A percentile compares a stretch with the other conserved stretches of the same genome.
These are phyloP conservation scores for Apodemia duryi DNA, from an alignment of 2,888 invertebrate species.

Conservation along the genomic window DNA sequence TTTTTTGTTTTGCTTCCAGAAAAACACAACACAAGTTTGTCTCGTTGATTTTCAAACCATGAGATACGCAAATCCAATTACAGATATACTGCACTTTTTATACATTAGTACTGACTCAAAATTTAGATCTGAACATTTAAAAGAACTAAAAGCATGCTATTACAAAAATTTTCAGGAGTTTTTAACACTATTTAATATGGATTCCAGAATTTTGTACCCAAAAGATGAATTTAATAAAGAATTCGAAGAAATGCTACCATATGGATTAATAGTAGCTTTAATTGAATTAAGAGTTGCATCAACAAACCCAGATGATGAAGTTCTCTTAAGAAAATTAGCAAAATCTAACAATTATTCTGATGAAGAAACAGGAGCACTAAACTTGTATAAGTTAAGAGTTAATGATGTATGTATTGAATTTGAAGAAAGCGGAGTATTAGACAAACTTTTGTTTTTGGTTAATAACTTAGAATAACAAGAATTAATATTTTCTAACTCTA, in stretches of 20 bases:
- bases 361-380: constrained; percentile 25
- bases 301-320: constrained; percentile 24
- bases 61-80: constrained; percentile 57
- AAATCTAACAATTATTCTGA: neutral
- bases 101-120: constrained; percentile 55
- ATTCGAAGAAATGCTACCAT: constrained; percentile 45
- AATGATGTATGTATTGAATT: constrained; percentile 58
- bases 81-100: constrained; percentile 56
- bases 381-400: constrained; percentile 44
- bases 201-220: constrained; percentile 45
- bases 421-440: constrained; percentile 47
- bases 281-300: constrained; percentile 53
- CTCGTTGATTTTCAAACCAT: constrained; percentile 65
- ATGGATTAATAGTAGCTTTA: constrained; percentile 54
- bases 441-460: constrained; percentile 37
- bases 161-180: constrained; percentile 48
- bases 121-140: constrained; percentile 51
- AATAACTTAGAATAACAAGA: constrained; percentile 6
- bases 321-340: constrained; percentile 26
- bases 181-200: constrained; percentile 45
- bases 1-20: constrained; percentile 42
- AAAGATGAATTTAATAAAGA: constrained; percentile 47
- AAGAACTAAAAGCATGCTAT: constrained; percentile 45
- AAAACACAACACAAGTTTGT: constrained; percentile 43
- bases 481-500: neutral